Percentiles rank a stretch among this genome's conserved stretches.
These are phyloP conservation scores for Enteromius unitaeniatus DNA, from an alignment of 2,797 vertebrate genomes.

Conservation along the genomic window DNA sequence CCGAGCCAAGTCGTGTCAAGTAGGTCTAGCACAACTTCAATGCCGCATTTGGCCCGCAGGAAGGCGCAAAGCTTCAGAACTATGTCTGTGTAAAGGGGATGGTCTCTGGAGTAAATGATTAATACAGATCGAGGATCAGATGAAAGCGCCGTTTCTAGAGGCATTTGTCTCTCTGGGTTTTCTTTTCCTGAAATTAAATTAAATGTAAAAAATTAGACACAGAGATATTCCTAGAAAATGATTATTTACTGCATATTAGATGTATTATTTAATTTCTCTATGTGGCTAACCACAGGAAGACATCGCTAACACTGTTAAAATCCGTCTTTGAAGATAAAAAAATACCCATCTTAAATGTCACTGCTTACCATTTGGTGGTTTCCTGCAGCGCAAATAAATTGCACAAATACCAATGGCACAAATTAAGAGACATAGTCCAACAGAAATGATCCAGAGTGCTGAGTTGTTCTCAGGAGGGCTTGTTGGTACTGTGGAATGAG, in stretches of 20 bases:
- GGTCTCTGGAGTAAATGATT: slow-evolving; percentile 94
- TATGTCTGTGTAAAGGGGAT: slow-evolving; percentile 86
- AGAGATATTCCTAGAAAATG: neutral
- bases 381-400: slow-evolving; percentile 38
- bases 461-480: neutral
- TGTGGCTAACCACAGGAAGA: slow-evolving; percentile 3
- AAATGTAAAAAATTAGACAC: neutral
- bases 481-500: neutral
- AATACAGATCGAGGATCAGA: slow-evolving; percentile 79
- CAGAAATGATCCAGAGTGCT: slow-evolving; percentile 32
- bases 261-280: neutral
- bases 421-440: slow-evolving; percentile 47
- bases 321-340: slow-evolving; percentile 12
- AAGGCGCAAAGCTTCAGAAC: slow-evolving; percentile 92
- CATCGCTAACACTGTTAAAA: neutral
- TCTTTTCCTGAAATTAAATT: slow-evolving; percentile 5
- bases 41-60: slow-evolving; percentile 87
- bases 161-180: rapidly evolving
- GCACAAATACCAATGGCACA: slow-evolving; percentile 37
- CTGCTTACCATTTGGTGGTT: slow-evolving; percentile 32
- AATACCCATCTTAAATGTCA: slow-evolving; percentile 15
- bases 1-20: slow-evolving; percentile 84
- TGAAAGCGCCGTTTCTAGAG: neutral
- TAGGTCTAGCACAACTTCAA: slow-evolving; percentile 87
- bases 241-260: neutral